A percentile compares a stretch with the other conserved stretches of the same genome.
These are phyloP conservation scores for Heteractis magnifica DNA, from an alignment of 92 coral and sea anemone species.

Conservation along the genomic window DNA sequence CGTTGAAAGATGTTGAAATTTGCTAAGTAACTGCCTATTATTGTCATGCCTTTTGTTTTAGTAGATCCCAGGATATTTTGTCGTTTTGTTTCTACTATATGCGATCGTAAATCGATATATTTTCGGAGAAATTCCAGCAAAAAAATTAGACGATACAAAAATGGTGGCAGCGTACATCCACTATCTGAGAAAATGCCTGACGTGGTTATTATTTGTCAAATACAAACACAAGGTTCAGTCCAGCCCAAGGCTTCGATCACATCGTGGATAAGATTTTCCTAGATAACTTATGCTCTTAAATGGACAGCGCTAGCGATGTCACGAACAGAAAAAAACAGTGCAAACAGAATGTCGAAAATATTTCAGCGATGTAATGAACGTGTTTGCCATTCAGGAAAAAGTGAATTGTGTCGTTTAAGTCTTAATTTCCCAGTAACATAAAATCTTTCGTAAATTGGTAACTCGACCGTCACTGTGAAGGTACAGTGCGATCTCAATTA, in stretches of 20 bases:
- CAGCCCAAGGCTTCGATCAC: slow-evolving; percentile 8
- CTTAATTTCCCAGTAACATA: not conserved
- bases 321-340: not conserved
- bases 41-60: not conserved
- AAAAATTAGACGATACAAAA: no score
- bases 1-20: not conserved
- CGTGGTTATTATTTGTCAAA: not conserved
- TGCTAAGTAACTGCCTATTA: not conserved
- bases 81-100: not conserved
- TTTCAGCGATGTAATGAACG: not conserved
- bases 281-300: not conserved
- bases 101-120: not conserved
- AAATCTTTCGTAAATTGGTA: not conserved
- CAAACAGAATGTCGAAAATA: not conserved
- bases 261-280: not conserved
- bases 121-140: not conserved
- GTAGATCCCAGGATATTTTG: not conserved
- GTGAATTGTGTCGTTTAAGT: not conserved
- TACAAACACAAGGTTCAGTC: not conserved
- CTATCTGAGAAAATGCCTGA: not conserved
- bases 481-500: not conserved
- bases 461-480: not conserved
- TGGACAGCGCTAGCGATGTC: not conserved
- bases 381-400: not conserved
- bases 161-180: not conserved